These are phyloP conservation scores for Coranthus polyacanthus DNA, from an alignment of 2,797 vertebrate genomes.

Conservation along the genomic window DNA sequence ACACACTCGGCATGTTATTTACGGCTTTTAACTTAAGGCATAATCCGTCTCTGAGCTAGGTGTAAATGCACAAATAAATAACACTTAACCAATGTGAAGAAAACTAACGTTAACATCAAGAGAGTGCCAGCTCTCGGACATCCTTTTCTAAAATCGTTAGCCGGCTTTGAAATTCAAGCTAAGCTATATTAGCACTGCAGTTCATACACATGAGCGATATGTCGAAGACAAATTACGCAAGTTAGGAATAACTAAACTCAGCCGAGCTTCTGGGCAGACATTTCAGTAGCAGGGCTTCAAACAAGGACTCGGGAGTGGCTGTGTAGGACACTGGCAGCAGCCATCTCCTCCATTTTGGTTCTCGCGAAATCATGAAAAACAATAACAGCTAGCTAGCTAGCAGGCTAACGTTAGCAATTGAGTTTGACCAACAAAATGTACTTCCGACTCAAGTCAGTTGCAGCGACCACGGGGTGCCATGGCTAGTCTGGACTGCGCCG, in stretches of 20 bases:
- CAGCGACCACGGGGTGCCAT: not conserved
- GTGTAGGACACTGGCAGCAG: conserved; percentile 67
- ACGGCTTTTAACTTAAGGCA: not conserved
- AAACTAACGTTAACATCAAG: not conserved
- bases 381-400: conserved; percentile 84
- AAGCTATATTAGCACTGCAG: conserved; percentile 47
- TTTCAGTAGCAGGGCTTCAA: conserved; percentile 33
- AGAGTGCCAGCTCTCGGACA: conserved; percentile 13
- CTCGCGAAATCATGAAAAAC: conserved; percentile 81
- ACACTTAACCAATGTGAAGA: not conserved
- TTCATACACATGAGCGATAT: not conserved
- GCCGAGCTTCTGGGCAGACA: conserved; percentile 6
- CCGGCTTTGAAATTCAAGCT: conserved; percentile 50
- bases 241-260: not conserved
- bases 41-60: rapidly evolving
- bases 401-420: conserved; percentile 69
- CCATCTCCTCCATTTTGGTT: conserved; percentile 85
- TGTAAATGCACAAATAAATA: not conserved
- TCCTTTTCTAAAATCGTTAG: conserved; percentile 32
- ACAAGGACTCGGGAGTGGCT: conserved; percentile 78
- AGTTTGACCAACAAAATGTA: conserved; percentile 26
- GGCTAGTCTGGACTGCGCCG: rapidly evolving
- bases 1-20: not conserved
- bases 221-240: not conserved
- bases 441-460: not conserved